Conservation (phyloP, 1,140 invertebrate species). For the Brachionus plicatilis region DNA sequence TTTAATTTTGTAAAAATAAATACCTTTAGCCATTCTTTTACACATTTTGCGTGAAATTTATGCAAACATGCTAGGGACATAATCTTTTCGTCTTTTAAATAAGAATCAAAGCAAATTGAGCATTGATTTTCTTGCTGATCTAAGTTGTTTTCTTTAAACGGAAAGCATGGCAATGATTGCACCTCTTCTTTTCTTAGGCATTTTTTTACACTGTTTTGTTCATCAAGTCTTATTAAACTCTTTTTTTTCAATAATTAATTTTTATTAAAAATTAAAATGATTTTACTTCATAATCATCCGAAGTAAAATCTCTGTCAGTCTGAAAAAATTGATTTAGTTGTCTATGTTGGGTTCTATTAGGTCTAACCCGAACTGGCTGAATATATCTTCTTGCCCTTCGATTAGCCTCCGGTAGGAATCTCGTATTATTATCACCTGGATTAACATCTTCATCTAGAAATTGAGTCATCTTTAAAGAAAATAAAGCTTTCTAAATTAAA, state of each 20-base stretch:
- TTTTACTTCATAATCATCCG: conserved; percentile 14
- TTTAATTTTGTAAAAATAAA: background rate
- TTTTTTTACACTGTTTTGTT: background rate
- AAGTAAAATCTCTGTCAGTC: background rate
- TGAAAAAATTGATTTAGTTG: background rate
- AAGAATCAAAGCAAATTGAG: conserved; percentile 20
- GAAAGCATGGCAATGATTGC: background rate
- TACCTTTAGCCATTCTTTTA: conserved; percentile 30
- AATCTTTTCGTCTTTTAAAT: background rate
- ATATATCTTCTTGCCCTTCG: background rate
- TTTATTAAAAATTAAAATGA: background rate
- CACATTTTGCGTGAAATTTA: conserved; percentile 25
- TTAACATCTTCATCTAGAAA: background rate
- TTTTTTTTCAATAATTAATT: background rate
- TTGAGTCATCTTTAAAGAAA: background rate
- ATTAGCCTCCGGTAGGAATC: background rate
- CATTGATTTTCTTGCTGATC: conserved; percentile 6
- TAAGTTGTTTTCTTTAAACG: background rate
- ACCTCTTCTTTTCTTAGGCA: background rate
- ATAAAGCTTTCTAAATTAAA: background rate
- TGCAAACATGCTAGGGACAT: conserved; percentile 19
- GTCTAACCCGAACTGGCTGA: background rate
- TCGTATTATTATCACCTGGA: no score
- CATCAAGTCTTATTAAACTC: background rate
- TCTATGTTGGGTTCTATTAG: background rate